These are phyloP conservation scores for Diarsia rubi DNA, from an alignment of 2,888 invertebrate genomes.

Conservation along the genomic window DNA sequence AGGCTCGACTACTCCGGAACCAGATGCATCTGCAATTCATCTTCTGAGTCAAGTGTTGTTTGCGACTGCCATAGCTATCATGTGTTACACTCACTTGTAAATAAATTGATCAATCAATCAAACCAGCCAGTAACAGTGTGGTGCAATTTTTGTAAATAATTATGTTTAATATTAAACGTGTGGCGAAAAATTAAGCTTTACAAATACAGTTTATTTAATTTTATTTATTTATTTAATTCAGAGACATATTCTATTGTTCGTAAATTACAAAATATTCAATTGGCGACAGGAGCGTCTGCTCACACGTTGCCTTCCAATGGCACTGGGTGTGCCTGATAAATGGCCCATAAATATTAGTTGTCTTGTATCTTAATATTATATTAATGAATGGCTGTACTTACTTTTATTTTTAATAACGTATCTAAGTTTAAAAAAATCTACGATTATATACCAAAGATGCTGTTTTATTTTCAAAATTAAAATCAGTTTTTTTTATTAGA, in stretches of 20 bases:
- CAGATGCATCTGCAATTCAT: constrained; percentile 44
- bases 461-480: no score
- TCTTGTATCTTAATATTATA: not conserved
- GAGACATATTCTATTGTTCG: no score
- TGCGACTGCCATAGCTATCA: constrained; percentile 32
- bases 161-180: not conserved
- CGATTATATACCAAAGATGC: not conserved
- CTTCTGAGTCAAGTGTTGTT: constrained; percentile 57
- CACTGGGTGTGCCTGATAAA: no score
- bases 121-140: not conserved
- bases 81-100: constrained; percentile 35
- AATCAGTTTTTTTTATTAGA: no score
- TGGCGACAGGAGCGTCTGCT: no score
- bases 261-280: no score
- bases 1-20: not conserved
- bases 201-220: no score
- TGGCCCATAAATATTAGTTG: no score
- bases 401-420: not conserved
- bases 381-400: not conserved
- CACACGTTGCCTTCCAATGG: no score
- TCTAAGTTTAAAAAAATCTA: not conserved
- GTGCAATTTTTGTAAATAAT: not conserved
- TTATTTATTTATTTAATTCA: no score
- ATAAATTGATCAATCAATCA: not conserved
- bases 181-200: no score